phyloP scores from a whole-genome alignment of 2,888 invertebrate species.

The Candidula unifasciata region DNA sequence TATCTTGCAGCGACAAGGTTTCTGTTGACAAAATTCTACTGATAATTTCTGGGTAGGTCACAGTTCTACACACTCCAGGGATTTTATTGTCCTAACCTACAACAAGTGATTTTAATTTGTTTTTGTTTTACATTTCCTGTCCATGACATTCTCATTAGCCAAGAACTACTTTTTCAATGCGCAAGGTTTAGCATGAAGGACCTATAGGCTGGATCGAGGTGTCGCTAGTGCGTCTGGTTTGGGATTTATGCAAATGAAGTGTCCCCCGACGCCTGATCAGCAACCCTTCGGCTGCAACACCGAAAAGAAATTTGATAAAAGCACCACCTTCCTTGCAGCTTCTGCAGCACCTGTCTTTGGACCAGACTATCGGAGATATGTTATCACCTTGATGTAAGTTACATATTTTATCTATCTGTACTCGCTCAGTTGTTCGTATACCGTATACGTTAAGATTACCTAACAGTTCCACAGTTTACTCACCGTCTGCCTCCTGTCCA shows the following conservation, averaged over 20 bases:
- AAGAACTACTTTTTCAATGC: conserved; percentile 38
- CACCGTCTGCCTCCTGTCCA: neutral
- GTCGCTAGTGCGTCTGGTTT: conserved; percentile 45
- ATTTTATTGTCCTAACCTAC: conserved; percentile 27
- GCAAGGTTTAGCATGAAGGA: conserved; percentile 3
- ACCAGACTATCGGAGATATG: neutral
- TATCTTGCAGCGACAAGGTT: conserved; percentile 39
- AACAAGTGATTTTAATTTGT: neutral
- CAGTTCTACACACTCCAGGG: conserved; percentile 18
- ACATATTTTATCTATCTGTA: neutral
- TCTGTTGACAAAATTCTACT: conserved; percentile 41
- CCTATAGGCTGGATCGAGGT: neutral
- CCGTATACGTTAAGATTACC: neutral
- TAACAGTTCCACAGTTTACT: neutral
- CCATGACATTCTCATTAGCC: neutral
- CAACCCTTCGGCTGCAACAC: neutral
- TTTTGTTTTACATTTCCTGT: conserved; percentile 11
- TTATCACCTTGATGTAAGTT: too few species aligned
- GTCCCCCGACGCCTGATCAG: neutral
- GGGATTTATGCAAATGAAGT: conserved; percentile 47
- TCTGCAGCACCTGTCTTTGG: neutral
- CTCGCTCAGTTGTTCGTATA: neutral
- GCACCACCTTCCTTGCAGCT: neutral
- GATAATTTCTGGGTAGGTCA: conserved; percentile 39
- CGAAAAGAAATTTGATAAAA: conserved; percentile 3